Evolutionary conservation across 1,140 invertebrate genomes (phyloP).

Genomic region (Bicyclus anynana): DNA sequence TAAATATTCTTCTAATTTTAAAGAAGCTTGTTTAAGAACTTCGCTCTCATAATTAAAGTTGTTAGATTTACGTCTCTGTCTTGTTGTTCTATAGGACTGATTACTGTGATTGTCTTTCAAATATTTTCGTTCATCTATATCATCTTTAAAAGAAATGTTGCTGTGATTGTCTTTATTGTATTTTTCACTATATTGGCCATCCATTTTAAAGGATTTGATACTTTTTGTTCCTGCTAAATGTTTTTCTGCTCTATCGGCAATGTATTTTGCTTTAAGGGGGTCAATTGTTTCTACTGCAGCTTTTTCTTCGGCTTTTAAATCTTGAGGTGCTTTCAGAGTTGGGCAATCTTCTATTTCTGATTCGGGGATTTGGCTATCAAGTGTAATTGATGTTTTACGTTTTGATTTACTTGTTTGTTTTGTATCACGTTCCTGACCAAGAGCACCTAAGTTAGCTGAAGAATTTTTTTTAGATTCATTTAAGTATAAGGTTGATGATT

Average conservation of each 20-base stretch:
- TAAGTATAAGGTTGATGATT: slow-evolving; percentile 66
- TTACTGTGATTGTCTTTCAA: slow-evolving; percentile 68
- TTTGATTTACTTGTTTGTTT: slow-evolving; percentile 54
- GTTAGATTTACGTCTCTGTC: slow-evolving; percentile 57
- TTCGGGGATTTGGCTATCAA: slow-evolving; percentile 69
- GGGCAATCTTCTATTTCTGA: slow-evolving; percentile 73
- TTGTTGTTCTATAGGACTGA: slow-evolving; percentile 52
- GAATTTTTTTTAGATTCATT: slow-evolving; percentile 74
- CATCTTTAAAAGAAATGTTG: slow-evolving; percentile 60
- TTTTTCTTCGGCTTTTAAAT: slow-evolving; percentile 75
- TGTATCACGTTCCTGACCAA: slow-evolving; percentile 50
- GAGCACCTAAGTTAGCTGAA: slow-evolving; percentile 52
- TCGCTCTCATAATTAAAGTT: slow-evolving; percentile 71
- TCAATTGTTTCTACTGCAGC: slow-evolving; percentile 60
- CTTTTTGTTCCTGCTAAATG: slow-evolving; percentile 57
- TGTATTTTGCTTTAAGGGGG: slow-evolving; percentile 56
- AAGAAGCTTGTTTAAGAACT: slow-evolving; percentile 66
- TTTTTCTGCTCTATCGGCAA: slow-evolving; percentile 59
- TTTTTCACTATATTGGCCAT: slow-evolving; percentile 61
- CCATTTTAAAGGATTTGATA: slow-evolving; percentile 64
- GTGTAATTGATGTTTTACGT: slow-evolving; percentile 60
- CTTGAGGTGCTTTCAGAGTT: slow-evolving; percentile 69
- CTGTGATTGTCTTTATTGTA: slow-evolving; percentile 67
- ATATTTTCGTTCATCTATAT: slow-evolving; percentile 61
- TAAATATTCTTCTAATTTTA: slow-evolving; percentile 69